Percentiles rank a stretch among this genome's conserved stretches.
Conservation (phyloP, 2,888 invertebrate genomes). For the Polia nebulosa region DNA sequence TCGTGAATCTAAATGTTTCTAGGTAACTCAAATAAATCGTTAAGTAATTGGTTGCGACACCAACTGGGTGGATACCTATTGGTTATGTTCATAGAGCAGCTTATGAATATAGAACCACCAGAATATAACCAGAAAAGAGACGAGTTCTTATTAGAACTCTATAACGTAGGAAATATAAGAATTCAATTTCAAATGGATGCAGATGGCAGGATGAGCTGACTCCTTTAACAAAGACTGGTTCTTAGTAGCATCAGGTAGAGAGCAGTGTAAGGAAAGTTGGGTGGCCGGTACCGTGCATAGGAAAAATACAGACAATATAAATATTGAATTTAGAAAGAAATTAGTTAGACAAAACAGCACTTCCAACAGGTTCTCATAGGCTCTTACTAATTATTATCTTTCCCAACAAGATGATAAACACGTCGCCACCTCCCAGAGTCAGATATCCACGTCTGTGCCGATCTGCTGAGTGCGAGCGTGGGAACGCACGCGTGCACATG, state of each 20-base stretch:
- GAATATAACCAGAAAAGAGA: not conserved
- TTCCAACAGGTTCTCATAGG: not conserved
- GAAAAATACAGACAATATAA: not conserved
- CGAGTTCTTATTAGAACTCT: too few species aligned
- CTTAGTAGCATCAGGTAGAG: not conserved
- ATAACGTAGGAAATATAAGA: not conserved
- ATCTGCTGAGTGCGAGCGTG: slow-evolving; percentile 31
- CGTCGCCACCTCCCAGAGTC: slow-evolving; percentile 11
- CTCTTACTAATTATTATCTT: slow-evolving; percentile 23
- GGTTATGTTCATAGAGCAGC: not conserved
- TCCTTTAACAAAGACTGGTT: not conserved
- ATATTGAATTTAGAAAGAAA: not conserved
- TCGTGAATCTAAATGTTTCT: slow-evolving; percentile 1
- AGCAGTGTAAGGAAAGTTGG: not conserved
- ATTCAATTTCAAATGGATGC: not conserved
- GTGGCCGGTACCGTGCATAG: not conserved
- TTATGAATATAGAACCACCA: too few species aligned
- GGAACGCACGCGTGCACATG: slow-evolving; percentile 53
- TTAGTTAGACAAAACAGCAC: not conserved
- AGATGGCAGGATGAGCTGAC: too few species aligned
- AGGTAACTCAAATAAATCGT: slow-evolving; percentile 13
- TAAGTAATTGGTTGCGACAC: slow-evolving; percentile 26
- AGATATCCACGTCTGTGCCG: slow-evolving; percentile 1
- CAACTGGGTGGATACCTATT: not conserved
- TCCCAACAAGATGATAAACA: slow-evolving; percentile 8